These are phyloP conservation scores for human (Homo sapiens) DNA, from an alignment of 2,113 vertebrate genomes.

Conservation along the genomic window DNA sequence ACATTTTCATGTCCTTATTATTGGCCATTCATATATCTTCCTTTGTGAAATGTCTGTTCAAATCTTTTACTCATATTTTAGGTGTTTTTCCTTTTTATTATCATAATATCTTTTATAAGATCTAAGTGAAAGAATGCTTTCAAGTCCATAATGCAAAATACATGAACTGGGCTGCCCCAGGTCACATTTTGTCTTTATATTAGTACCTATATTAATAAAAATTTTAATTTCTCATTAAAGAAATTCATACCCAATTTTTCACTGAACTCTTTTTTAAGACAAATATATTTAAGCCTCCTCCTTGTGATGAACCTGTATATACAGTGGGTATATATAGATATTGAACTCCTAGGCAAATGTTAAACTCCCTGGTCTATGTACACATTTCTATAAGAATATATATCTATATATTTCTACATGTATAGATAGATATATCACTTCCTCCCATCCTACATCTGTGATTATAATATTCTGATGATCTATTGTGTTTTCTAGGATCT, in stretches of 20 bases:
- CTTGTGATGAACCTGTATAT: not conserved
- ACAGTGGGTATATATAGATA: not conserved
- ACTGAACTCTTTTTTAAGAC: constrained; percentile 22
- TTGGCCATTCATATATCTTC: not conserved
- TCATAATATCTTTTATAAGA: not conserved
- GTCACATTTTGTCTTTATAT: constrained; percentile 19
- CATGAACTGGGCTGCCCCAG: not conserved
- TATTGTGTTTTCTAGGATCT: not conserved
- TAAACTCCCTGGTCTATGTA: not conserved
- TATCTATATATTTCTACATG: not conserved
- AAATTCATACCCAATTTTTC: constrained; percentile 10
- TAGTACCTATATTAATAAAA: constrained; percentile 11
- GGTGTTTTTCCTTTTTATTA: constrained; percentile 37
- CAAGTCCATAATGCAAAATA: constrained; percentile 40
- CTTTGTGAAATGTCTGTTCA: constrained; percentile 12
- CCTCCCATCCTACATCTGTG: not conserved
- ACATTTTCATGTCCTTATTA: not conserved
- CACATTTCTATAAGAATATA: not conserved
- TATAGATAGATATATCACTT: not conserved
- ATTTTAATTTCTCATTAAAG: not conserved
- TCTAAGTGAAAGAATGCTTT: constrained; percentile 26
- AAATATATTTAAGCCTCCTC: not conserved
- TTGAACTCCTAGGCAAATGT: not conserved
- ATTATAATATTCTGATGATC: not conserved
- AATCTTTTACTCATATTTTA: constrained; percentile 17